phyloP scores from a whole-genome alignment of 2,797 vertebrate species.

The Brachyrhaphis roseni region DNA sequence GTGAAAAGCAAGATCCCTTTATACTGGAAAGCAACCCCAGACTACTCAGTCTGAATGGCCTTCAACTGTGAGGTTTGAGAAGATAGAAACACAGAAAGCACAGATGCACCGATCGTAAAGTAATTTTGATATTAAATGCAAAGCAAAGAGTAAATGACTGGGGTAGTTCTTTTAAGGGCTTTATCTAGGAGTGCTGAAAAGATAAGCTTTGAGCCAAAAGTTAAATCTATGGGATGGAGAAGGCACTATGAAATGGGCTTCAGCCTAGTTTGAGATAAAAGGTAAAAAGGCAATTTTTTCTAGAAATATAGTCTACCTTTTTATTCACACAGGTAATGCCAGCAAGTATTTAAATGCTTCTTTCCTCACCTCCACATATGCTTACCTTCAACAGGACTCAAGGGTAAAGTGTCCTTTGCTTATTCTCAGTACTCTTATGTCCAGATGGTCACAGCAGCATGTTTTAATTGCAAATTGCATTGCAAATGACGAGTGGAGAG shows the following conservation, averaged over 20 bases:
- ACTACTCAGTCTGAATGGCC: background rate
- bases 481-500: conserved; percentile 58
- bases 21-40: background rate
- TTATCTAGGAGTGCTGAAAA: background rate
- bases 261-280: background rate
- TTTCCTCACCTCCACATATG: background rate
- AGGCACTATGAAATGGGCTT: background rate
- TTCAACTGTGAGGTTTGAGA: background rate
- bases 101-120: background rate
- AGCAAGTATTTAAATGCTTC: conserved; percentile 13
- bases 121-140: background rate
- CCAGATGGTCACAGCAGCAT: conserved; percentile 61
- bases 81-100: background rate
- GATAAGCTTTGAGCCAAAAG: background rate
- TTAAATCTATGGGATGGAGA: background rate
- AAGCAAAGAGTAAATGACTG: background rate
- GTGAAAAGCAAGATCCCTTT: background rate
- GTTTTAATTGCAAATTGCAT: conserved; percentile 67
- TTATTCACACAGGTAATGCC: conserved; percentile 1
- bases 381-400: conserved; percentile 20
- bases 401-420: conserved; percentile 48
- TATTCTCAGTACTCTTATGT: conserved; percentile 31
- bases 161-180: background rate
- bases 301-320: background rate
- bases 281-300: background rate